These are phyloP conservation scores for Cephus pulcher DNA, from an alignment of 2,888 invertebrate genomes.

Conservation along the genomic window DNA sequence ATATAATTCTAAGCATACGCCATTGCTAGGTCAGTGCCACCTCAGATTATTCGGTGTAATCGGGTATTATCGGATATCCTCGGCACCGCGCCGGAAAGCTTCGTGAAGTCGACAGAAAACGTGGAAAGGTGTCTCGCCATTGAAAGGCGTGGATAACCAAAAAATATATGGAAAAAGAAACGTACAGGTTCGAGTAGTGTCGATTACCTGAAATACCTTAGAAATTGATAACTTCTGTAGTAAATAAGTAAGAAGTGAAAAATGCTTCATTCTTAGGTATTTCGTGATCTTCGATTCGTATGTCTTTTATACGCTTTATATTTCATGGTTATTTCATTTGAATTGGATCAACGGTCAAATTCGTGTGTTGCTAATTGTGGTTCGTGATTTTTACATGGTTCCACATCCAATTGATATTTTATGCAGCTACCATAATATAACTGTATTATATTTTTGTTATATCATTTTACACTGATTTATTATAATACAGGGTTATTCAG, in stretches of 20 bases:
- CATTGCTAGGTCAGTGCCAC: conserved; percentile 50
- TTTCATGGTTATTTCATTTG: neutral
- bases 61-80: neutral
- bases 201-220: neutral
- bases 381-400: neutral
- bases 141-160: neutral
- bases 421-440: neutral
- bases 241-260: neutral
- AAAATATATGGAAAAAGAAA: neutral
- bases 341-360: neutral
- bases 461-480: neutral
- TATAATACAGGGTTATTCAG: no score
- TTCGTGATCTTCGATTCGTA: neutral
- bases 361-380: neutral
- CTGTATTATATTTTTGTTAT: neutral
- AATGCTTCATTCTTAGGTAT: neutral
- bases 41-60: conserved; percentile 31
- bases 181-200: neutral
- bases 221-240: neutral
- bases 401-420: neutral
- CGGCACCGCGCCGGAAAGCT: neutral
- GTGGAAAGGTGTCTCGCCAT: no score
- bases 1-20: conserved; percentile 10
- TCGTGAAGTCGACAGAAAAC: neutral
- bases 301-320: neutral